Conservation (phyloP, 2,888 invertebrate genomes). For the Notodonta dromedarius region DNA sequence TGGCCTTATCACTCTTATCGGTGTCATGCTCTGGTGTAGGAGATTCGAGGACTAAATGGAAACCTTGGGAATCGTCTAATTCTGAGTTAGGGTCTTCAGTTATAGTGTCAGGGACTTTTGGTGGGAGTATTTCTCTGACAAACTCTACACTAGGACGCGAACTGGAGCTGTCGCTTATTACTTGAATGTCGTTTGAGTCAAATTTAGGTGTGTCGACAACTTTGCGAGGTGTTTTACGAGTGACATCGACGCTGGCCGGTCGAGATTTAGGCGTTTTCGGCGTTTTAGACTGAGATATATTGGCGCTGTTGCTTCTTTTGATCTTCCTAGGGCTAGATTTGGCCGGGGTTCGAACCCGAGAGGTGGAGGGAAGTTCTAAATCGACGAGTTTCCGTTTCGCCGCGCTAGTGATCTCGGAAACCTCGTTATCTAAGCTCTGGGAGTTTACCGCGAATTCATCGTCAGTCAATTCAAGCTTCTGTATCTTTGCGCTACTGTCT, state of each 20-base stretch:
- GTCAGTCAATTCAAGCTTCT: slow-evolving; percentile 61
- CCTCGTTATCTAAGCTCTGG: slow-evolving; percentile 70
- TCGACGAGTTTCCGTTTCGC: slow-evolving; percentile 55
- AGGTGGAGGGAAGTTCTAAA: slow-evolving; percentile 58
- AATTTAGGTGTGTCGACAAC: slow-evolving; percentile 43
- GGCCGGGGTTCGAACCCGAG: slow-evolving; percentile 60
- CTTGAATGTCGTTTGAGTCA: slow-evolving; percentile 32
- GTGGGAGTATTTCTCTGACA: slow-evolving; percentile 55
- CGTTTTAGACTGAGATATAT: slow-evolving; percentile 59
- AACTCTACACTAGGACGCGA: slow-evolving; percentile 61
- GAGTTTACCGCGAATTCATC: slow-evolving; percentile 53
- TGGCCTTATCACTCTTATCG: slow-evolving; percentile 44
- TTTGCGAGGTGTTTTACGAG: slow-evolving; percentile 59
- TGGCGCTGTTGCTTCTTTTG: slow-evolving; percentile 73
- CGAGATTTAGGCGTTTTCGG: slow-evolving; percentile 69
- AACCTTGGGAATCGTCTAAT: slow-evolving; percentile 72
- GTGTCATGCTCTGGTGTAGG: slow-evolving; percentile 44
- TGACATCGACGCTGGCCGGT: slow-evolving; percentile 70
- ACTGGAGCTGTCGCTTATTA: slow-evolving; percentile 44
- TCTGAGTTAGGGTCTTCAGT: slow-evolving; percentile 59
- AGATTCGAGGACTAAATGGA: slow-evolving; percentile 65
- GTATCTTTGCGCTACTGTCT: slow-evolving; percentile 62
- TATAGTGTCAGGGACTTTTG: slow-evolving; percentile 59
- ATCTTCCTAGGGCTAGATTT: slow-evolving; percentile 67
- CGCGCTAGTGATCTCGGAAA: slow-evolving; percentile 61